Percentiles rank a stretch among this genome's conserved stretches.
These are phyloP conservation scores for Phataginus tricuspis DNA, from an alignment of 2,797 vertebrate species.

Conservation along the genomic window DNA sequence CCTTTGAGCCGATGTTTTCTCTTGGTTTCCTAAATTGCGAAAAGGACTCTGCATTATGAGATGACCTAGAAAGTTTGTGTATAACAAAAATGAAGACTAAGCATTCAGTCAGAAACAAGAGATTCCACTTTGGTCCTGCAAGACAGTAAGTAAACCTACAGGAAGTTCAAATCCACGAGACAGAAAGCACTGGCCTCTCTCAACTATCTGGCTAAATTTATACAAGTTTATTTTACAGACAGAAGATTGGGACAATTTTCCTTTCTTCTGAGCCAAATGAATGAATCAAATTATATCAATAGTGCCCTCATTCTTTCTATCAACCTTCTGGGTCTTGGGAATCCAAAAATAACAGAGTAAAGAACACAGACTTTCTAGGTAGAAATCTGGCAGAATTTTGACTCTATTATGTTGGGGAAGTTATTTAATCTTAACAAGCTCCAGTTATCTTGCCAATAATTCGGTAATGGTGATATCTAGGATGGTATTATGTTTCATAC, in stretches of 20 bases:
- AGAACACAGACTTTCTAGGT: neutral
- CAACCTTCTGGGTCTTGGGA: neutral
- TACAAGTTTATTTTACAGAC: neutral
- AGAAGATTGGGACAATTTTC: neutral
- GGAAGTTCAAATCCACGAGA: neutral
- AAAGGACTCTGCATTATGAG: neutral
- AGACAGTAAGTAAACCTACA: neutral
- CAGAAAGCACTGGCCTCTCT: neutral
- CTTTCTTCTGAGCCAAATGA: slow-evolving; percentile 32
- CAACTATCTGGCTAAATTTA: slow-evolving; percentile 15
- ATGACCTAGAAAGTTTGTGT: neutral
- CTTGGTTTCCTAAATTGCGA: slow-evolving; percentile 2
- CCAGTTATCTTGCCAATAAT: neutral
- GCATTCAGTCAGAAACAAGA: neutral
- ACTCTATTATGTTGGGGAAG: neutral
- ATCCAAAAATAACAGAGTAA: neutral
- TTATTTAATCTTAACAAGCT: slow-evolving; percentile 7
- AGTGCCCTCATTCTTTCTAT: neutral
- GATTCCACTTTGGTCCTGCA: neutral
- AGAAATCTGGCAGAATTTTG: neutral
- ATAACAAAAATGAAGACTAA: neutral
- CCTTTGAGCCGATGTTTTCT: neutral
- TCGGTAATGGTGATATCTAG: neutral
- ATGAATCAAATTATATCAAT: neutral
- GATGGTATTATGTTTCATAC: neutral